Evolutionary conservation across 2,797 vertebrate genomes (phyloP).

Genomic region (Hippopotamyrus pictus): DNA sequence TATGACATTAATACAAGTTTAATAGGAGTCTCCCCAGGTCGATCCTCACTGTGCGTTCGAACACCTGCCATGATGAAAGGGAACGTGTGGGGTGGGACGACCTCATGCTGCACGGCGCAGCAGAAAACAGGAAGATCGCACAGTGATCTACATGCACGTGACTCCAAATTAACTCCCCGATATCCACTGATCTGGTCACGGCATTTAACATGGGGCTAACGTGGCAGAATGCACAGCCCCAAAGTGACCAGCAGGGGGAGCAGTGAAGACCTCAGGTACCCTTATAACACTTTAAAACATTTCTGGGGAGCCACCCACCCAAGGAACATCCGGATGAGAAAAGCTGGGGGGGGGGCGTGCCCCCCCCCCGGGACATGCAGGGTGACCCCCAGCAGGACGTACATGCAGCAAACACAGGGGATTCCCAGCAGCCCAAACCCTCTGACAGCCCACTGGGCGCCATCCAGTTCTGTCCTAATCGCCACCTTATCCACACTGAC

Average conservation of each 20-base stretch:
- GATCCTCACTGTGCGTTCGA: background rate
- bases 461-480: background rate
- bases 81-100: background rate
- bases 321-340: background rate
- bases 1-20: conserved; percentile 8
- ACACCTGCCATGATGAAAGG: background rate
- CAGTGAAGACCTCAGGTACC: background rate
- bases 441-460: background rate
- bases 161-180: background rate
- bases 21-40: conserved; percentile 1
- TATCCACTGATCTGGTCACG: background rate
- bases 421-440: background rate
- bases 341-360: background rate
- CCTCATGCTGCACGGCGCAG: background rate
- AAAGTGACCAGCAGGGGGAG: background rate
- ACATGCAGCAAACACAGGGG: background rate
- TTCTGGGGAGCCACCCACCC: background rate
- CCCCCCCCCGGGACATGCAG: background rate
- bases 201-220: background rate
- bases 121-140: background rate
- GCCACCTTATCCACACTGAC: background rate
- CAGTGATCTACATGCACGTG: background rate
- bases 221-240: background rate
- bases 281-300: background rate
- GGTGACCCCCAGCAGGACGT: background rate